These are phyloP conservation scores for Ichneumoninae sp. DNA, from an alignment of 2,888 invertebrate species.

Conservation along the genomic window DNA sequence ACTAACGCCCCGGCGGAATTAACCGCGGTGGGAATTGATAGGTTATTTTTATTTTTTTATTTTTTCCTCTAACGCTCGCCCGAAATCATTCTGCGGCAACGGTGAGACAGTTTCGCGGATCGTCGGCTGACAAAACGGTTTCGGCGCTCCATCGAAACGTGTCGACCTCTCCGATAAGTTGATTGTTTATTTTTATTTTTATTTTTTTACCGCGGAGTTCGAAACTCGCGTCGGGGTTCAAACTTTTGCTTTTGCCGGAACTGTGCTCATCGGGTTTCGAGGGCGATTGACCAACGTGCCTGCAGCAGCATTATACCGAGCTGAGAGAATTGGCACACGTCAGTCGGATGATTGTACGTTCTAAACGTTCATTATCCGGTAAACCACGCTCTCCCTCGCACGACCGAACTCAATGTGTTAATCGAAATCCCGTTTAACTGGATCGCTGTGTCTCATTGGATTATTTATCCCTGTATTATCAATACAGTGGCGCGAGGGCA, in stretches of 20 bases:
- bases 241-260: background rate
- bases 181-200: too few species aligned
- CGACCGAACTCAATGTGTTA: slow-evolving; percentile 50
- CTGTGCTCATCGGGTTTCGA: background rate
- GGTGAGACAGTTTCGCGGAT: too few species aligned
- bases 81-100: too few species aligned
- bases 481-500: background rate
- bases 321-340: slow-evolving; percentile 59
- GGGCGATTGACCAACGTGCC: slow-evolving; percentile 33
- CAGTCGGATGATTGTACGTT: slow-evolving; percentile 62
- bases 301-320: slow-evolving; percentile 36
- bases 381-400: slow-evolving; percentile 52
- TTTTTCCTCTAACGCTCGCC: background rate
- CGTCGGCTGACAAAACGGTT: too few species aligned
- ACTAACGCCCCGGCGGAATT: background rate
- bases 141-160: too few species aligned
- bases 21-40: too few species aligned
- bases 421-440: slow-evolving; percentile 62
- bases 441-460: slow-evolving; percentile 38
- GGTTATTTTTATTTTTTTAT: background rate
- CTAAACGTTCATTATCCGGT: slow-evolving; percentile 63
- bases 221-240: slow-evolving; percentile 5
- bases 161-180: too few species aligned
- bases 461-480: slow-evolving; percentile 51
- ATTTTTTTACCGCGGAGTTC: too few species aligned